These are phyloP conservation scores for Ecliptopera silaceata DNA, from an alignment of 2,888 invertebrate genomes.

Conservation along the genomic window DNA sequence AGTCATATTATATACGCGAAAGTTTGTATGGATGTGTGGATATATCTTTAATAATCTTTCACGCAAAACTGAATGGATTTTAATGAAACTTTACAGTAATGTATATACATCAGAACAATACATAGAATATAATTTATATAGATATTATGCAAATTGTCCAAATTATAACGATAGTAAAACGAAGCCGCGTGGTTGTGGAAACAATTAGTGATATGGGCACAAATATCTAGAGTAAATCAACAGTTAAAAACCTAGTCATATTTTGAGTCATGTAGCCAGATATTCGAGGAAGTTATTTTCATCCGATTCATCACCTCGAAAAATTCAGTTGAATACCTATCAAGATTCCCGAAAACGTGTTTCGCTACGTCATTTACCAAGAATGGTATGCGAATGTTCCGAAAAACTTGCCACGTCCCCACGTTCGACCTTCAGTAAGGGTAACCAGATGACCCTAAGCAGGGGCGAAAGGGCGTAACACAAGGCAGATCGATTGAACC, in stretches of 20 bases:
- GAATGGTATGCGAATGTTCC: slow-evolving; percentile 6
- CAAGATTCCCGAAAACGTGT: slow-evolving; percentile 6
- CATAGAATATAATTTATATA: too few relatives aligned
- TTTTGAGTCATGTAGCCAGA: slow-evolving; percentile 9
- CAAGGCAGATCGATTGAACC: slow-evolving; percentile 11
- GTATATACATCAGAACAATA: too few relatives aligned
- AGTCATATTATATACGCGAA: too few relatives aligned
- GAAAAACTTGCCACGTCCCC: slow-evolving; percentile 3
- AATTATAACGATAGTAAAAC: too few relatives aligned
- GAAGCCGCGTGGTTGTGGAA: too few relatives aligned
- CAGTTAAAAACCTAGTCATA: slow-evolving; percentile 4
- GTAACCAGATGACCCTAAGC: slow-evolving; percentile 15
- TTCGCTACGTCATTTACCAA: background rate
- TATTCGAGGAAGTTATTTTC: slow-evolving; percentile 5
- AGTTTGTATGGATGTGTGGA: too few relatives aligned
- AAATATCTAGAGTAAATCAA: background rate
- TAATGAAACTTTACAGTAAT: too few relatives aligned
- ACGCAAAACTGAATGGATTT: too few relatives aligned
- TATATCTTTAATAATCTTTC: too few relatives aligned
- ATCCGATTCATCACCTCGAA: slow-evolving; percentile 4
- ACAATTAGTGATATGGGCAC: too few relatives aligned
- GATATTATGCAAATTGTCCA: too few relatives aligned
- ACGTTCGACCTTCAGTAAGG: slow-evolving; percentile 20
- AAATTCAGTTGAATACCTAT: background rate
- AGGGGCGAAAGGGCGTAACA: slow-evolving; percentile 5